Evolutionary conservation across 2,888 invertebrate species (phyloP).

Genomic region (Heterodera filipjevi): DNA sequence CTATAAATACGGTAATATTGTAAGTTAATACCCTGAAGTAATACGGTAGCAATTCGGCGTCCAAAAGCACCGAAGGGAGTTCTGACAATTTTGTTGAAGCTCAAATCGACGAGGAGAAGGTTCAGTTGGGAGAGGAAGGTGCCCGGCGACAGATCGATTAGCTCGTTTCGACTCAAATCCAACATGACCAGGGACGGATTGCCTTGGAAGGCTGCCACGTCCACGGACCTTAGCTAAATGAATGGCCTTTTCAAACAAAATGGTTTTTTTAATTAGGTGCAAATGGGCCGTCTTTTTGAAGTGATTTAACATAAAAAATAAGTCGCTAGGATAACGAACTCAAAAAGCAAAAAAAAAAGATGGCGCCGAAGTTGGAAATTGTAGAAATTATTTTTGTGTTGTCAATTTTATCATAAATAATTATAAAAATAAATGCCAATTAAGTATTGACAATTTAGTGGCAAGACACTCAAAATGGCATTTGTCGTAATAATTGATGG

Average conservation of each 20-base stretch:
- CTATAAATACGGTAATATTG: not conserved
- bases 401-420: too few relatives aligned
- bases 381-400: too few relatives aligned
- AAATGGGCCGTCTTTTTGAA: too few relatives aligned
- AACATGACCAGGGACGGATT: constrained; percentile 62
- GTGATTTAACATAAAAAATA: too few relatives aligned
- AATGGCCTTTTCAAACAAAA: too few relatives aligned
- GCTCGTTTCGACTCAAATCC: constrained; percentile 60
- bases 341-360: not conserved
- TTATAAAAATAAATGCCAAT: too few relatives aligned
- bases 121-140: constrained; percentile 64
- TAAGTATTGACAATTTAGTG: too few relatives aligned
- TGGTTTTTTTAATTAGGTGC: too few relatives aligned
- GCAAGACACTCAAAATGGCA: too few relatives aligned
- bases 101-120: constrained; percentile 62
- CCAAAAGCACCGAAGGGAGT: constrained; percentile 65
- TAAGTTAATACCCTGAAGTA: constrained; percentile 60
- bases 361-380: too few relatives aligned
- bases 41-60: constrained; percentile 60
- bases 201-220: constrained; percentile 63
- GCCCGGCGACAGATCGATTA: constrained; percentile 55
- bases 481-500: not conserved
- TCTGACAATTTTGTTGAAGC: constrained; percentile 55
- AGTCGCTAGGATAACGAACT: too few relatives aligned
- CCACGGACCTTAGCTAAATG: constrained; percentile 58